phyloP scores from a whole-genome alignment of 2,797 vertebrate species.

The Danio kyathit region DNA sequence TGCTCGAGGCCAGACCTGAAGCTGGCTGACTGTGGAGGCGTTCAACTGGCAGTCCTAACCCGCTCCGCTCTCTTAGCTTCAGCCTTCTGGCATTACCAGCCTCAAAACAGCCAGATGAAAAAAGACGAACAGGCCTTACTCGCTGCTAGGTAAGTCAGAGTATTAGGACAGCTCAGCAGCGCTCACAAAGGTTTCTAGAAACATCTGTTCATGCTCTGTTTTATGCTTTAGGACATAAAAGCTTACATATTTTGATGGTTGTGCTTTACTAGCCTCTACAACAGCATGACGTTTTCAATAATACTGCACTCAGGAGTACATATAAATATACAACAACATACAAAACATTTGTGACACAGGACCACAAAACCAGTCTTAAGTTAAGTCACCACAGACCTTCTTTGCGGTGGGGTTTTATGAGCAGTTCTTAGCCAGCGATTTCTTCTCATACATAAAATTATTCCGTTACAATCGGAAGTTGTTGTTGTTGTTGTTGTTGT shows the following conservation, averaged over 20 bases:
- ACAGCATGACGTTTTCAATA: neutral
- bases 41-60: slow-evolving; percentile 20
- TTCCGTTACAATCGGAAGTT: no score
- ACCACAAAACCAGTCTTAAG: no score
- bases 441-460: no score
- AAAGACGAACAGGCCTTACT: neutral
- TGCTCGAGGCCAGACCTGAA: slow-evolving; percentile 42
- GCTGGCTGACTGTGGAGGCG: slow-evolving; percentile 28
- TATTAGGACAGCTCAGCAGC: neutral
- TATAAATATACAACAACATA: neutral
- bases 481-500: no score
- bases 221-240: neutral
- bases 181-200: neutral
- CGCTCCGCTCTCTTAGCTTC: neutral
- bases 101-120: neutral
- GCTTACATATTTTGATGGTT: neutral
- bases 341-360: no score
- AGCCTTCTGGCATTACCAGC: neutral
- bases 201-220: neutral
- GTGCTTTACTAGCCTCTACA: neutral
- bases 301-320: neutral
- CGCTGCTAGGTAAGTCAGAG: slow-evolving; percentile 17
- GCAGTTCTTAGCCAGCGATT: no score
- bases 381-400: no score
- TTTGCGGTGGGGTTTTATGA: no score